Conservation (phyloP, 2,113 vertebrate species). For the Nansenia antarctica region DNA sequence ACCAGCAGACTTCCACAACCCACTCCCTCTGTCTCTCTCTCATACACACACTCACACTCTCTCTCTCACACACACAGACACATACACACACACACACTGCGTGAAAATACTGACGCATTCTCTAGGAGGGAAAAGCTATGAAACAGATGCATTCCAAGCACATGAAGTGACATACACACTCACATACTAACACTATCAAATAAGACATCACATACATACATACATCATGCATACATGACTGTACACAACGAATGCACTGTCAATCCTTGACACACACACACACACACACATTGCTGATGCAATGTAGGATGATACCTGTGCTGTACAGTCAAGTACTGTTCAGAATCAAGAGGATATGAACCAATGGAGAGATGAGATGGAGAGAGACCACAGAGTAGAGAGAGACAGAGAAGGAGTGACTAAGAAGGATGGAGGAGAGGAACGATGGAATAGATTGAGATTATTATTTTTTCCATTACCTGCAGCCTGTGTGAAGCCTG, state of each 20-base stretch:
- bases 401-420: slow-evolving; percentile 21
- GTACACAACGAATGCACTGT: neutral
- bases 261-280: slow-evolving; percentile 27
- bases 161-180: neutral
- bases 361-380: slow-evolving; percentile 39
- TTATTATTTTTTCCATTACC: slow-evolving; percentile 65
- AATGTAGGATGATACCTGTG: slow-evolving; percentile 29
- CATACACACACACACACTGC: slow-evolving; percentile 14
- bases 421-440: neutral
- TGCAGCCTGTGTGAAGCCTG: slow-evolving; percentile 64
- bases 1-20: slow-evolving; percentile 18
- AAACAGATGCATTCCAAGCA: slow-evolving; percentile 40
- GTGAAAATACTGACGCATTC: slow-evolving; percentile 50
- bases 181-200: neutral
- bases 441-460: slow-evolving; percentile 47
- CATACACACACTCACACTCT: slow-evolving; percentile 33
- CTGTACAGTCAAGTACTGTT: slow-evolving; percentile 34
- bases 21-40: slow-evolving; percentile 20
- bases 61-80: no score
- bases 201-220: slow-evolving; percentile 10
- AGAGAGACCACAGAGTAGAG: slow-evolving; percentile 24
- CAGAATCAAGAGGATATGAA: slow-evolving; percentile 25
- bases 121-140: slow-evolving; percentile 36
- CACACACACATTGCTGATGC: slow-evolving; percentile 34
- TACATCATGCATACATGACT: slow-evolving; percentile 1